Conservation (phyloP, 1,140 invertebrate species). For the Atta colombica region DNA sequence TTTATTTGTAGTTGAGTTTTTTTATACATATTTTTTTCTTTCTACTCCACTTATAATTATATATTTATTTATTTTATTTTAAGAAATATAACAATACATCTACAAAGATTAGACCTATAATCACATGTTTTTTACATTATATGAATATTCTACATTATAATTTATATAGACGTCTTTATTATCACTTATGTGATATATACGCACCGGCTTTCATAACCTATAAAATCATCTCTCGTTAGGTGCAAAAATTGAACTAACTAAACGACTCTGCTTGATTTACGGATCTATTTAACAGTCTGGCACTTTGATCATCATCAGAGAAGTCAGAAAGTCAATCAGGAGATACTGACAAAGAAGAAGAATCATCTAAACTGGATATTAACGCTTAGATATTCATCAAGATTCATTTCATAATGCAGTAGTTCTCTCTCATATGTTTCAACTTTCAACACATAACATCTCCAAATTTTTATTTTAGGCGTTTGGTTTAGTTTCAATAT, state of each 20-base stretch:
- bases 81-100: neutral
- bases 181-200: neutral
- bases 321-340: too few relatives aligned
- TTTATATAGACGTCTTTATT: neutral
- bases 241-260: neutral
- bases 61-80: neutral
- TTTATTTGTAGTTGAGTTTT: neutral
- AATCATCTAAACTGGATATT: neutral
- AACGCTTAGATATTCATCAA: neutral
- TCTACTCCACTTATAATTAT: neutral
- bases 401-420: neutral
- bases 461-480: neutral
- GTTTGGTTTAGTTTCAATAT: neutral
- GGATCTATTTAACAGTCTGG: too few relatives aligned
- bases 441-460: neutral
- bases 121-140: neutral
- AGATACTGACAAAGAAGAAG: too few relatives aligned
- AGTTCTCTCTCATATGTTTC: neutral
- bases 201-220: conserved; percentile 3
- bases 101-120: neutral
- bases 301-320: too few relatives aligned
- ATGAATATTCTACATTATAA: neutral
- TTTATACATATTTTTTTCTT: too few relatives aligned
- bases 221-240: neutral
- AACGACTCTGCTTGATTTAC: too few relatives aligned